A percentile compares a stretch with the other conserved stretches of the same genome.
phyloP scores from a whole-genome alignment of 2,113 vertebrate genomes.

The Sitta europaea region DNA sequence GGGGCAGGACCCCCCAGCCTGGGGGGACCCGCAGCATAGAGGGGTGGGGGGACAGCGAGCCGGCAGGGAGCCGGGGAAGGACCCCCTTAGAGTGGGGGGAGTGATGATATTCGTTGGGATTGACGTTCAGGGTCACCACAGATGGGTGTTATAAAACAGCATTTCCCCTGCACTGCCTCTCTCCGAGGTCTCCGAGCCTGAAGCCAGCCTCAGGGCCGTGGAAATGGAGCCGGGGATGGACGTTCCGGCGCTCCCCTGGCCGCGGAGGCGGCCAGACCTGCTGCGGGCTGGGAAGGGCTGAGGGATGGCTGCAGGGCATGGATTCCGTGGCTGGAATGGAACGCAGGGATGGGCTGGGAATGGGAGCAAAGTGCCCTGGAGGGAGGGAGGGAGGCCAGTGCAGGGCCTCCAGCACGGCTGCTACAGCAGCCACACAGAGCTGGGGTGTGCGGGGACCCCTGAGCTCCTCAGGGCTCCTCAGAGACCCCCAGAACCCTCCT shows the following conservation, averaged over 20 bases:
- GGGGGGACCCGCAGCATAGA: accelerated
- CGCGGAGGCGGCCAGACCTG: background rate
- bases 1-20: background rate
- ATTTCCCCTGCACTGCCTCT: background rate
- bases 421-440: background rate
- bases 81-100: background rate
- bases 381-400: no score
- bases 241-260: background rate
- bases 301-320: background rate
- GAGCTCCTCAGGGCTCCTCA: accelerated
- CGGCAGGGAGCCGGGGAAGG: background rate
- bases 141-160: background rate
- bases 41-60: background rate
- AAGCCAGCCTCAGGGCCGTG: background rate
- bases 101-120: background rate
- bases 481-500: background rate
- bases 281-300: background rate
- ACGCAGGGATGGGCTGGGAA: background rate
- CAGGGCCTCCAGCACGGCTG: background rate
- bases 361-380: background rate
- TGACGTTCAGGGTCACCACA: background rate
- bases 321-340: background rate
- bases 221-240: background rate
- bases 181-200: background rate
- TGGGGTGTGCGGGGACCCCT: accelerated